phyloP scores from a whole-genome alignment of 2,888 invertebrate genomes.

The Platycheirus albimanus region DNA sequence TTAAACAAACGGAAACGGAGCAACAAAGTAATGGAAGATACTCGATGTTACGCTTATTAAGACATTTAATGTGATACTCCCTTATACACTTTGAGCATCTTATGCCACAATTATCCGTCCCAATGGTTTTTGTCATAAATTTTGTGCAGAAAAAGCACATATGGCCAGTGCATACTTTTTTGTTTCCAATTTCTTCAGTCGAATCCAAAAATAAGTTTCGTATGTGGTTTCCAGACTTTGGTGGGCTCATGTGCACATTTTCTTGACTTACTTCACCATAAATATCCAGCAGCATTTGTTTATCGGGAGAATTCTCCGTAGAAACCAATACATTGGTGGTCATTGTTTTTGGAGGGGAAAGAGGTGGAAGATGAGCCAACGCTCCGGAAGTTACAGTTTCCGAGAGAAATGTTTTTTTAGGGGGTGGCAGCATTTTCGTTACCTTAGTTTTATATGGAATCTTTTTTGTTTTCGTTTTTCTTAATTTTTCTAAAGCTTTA shows the following conservation, averaged over 20 bases:
- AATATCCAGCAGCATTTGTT: constrained; percentile 2
- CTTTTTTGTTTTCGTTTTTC: constrained; percentile 2
- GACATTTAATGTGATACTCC: background rate
- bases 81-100: too few species aligned
- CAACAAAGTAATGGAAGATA: too few species aligned
- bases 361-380: too few species aligned
- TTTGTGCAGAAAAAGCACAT: constrained; percentile 30
- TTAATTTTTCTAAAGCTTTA: background rate
- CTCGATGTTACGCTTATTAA: background rate
- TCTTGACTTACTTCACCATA: constrained; percentile 7
- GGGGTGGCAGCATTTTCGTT: constrained; percentile 1
- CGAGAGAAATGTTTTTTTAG: background rate
- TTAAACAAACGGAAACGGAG: background rate
- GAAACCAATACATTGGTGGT: constrained; percentile 4
- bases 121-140: constrained; percentile 16
- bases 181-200: constrained; percentile 14
- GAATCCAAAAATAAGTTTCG: constrained; percentile 18
- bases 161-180: constrained; percentile 22
- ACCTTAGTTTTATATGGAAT: background rate
- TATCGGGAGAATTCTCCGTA: constrained; percentile 1
- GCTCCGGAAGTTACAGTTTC: background rate
- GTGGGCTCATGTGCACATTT: constrained; percentile 12
- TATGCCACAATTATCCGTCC: background rate
- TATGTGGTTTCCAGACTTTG: constrained; percentile 4
- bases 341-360: too few species aligned